A percentile compares a stretch with the other conserved stretches of the same genome.
Evolutionary conservation across 2,113 vertebrate genomes (phyloP).

Genomic region (Calyptomena viridis): DNA sequence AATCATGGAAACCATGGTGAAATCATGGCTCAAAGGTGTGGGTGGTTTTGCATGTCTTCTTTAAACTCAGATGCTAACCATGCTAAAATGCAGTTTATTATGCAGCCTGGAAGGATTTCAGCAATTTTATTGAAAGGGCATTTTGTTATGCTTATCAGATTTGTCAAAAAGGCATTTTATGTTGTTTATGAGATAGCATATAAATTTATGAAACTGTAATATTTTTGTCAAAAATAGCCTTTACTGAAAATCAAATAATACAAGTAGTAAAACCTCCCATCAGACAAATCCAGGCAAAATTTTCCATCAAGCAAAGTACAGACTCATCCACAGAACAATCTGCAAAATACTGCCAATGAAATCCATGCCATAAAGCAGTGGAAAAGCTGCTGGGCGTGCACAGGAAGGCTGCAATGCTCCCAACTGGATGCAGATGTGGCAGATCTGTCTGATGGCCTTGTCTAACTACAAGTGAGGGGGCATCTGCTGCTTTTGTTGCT

Average conservation of each 20-base stretch:
- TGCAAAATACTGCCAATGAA: background rate
- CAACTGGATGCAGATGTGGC: background rate
- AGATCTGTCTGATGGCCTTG: background rate
- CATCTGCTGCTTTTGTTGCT: background rate
- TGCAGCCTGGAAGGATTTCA: conserved; percentile 14
- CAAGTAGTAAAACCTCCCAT: conserved; percentile 4
- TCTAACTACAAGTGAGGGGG: background rate
- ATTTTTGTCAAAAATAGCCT: conserved; percentile 48
- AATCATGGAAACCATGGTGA: too few species aligned
- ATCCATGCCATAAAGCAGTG: background rate
- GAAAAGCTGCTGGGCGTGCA: background rate
- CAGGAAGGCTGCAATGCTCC: background rate
- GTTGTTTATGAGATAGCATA: conserved; percentile 34
- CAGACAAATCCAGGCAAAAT: conserved; percentile 17
- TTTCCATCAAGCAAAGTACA: background rate
- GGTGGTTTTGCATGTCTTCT: background rate
- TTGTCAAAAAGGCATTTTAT: conserved; percentile 45
- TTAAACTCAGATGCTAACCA: background rate
- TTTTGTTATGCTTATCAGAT: conserved; percentile 60
- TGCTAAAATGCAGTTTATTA: conserved; percentile 22
- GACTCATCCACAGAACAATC: background rate
- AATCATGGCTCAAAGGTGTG: background rate
- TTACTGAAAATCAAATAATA: conserved; percentile 57
- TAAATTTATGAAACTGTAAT: conserved; percentile 41
- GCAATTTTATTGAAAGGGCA: conserved; percentile 1